phyloP scores from a whole-genome alignment of 2,888 invertebrate genomes.

The Cataglyphis albicans region DNA sequence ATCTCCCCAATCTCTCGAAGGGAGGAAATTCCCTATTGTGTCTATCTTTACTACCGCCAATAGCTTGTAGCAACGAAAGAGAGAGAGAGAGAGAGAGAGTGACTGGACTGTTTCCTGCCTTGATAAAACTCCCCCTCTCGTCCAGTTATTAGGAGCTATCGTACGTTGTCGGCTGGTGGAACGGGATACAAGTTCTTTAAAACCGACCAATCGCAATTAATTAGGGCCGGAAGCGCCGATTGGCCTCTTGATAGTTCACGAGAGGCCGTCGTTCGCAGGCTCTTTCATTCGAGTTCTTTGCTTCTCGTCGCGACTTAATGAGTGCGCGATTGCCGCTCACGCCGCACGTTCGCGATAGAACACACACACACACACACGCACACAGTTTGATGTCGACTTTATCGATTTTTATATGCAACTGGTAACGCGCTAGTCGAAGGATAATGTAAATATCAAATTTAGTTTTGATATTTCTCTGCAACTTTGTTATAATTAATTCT shows the following conservation, averaged over 20 bases:
- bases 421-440: background rate
- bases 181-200: slow-evolving; percentile 80
- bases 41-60: slow-evolving; percentile 31
- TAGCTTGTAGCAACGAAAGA: slow-evolving; percentile 28
- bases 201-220: slow-evolving; percentile 79
- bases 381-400: slow-evolving; percentile 18
- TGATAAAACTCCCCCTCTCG: slow-evolving; percentile 66
- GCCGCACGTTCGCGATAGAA: slow-evolving; percentile 13
- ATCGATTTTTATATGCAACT: slow-evolving; percentile 6
- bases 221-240: slow-evolving; percentile 83
- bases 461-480: background rate
- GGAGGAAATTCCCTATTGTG: slow-evolving; percentile 50
- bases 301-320: slow-evolving; percentile 59
- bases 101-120: slow-evolving; percentile 70
- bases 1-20: background rate
- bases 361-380: background rate
- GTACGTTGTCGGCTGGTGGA: slow-evolving; percentile 48
- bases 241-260: slow-evolving; percentile 79
- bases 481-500: background rate
- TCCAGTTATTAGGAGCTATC: slow-evolving; percentile 61
- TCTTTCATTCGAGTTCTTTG: slow-evolving; percentile 56
- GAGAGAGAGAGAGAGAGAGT: slow-evolving; percentile 16
- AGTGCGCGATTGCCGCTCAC: slow-evolving; percentile 57
- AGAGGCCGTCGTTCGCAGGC: slow-evolving; percentile 65
- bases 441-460: background rate